Percentiles rank a stretch among this genome's conserved stretches.
phyloP scores from a whole-genome alignment of 2,797 vertebrate species.

The Columba guinea region DNA sequence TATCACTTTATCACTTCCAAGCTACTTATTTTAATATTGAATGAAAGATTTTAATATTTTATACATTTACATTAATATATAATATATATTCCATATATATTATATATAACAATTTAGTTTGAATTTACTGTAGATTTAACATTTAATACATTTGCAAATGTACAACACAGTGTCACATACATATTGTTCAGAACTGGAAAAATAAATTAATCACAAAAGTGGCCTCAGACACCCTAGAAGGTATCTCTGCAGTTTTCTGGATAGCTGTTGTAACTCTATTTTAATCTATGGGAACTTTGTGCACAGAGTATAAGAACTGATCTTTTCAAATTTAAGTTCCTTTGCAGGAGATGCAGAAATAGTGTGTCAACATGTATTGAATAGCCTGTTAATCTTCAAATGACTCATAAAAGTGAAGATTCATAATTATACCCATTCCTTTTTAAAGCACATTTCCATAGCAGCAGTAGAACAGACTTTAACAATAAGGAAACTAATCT shows the following conservation, averaged over 20 bases:
- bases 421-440: not conserved
- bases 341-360: not conserved
- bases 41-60: not conserved
- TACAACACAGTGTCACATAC: not conserved
- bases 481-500: not conserved
- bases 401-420: not conserved
- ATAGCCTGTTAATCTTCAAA: not conserved
- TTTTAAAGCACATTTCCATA: not conserved
- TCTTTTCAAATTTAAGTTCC: not conserved
- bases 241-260: not conserved
- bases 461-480: not conserved
- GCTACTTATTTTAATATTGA: not conserved
- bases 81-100: too few relatives aligned
- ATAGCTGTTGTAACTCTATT: not conserved
- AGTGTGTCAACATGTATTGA: not conserved
- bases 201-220: fast-evolving
- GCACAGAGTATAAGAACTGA: not conserved
- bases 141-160: not conserved
- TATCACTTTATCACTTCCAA: not conserved
- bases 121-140: too few relatives aligned
- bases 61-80: too few relatives aligned
- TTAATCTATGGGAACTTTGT: not conserved
- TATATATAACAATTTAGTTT: too few relatives aligned
- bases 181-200: not conserved
- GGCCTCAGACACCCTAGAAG: not conserved